Conservation (phyloP, 1,140 invertebrate genomes). For the Lasioglossum baleicum region DNA sequence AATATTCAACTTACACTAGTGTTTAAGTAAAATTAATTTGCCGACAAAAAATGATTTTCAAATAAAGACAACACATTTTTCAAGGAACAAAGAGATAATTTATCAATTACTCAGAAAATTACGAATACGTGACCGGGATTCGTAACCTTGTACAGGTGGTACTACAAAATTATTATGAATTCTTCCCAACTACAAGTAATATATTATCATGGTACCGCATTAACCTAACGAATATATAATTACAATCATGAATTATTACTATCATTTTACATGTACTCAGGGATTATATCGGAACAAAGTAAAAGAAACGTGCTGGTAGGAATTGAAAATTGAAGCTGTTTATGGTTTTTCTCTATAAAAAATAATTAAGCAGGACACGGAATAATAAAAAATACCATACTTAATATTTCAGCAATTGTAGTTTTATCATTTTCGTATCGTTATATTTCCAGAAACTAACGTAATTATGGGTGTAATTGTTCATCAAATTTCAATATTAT, state of each 20-base stretch:
- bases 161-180: too few relatives aligned
- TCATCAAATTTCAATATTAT: too few relatives aligned
- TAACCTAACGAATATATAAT: slow-evolving; percentile 11
- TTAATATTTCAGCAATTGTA: too few relatives aligned
- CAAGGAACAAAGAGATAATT: background rate
- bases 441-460: too few relatives aligned
- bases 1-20: too few relatives aligned
- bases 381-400: too few relatives aligned
- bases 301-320: background rate
- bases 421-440: too few relatives aligned
- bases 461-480: too few relatives aligned
- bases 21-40: background rate
- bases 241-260: background rate
- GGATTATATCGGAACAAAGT: background rate
- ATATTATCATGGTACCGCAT: background rate
- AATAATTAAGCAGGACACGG: too few relatives aligned
- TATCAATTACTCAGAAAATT: slow-evolving; percentile 16
- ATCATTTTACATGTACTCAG: too few relatives aligned
- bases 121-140: background rate
- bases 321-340: background rate
- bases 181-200: slow-evolving; percentile 7
- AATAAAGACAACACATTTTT: background rate
- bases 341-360: background rate
- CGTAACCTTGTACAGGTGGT: too few relatives aligned
- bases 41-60: background rate